Evolutionary conservation across 2,888 invertebrate genomes (phyloP).

Genomic region (Amiota mariae): DNA sequence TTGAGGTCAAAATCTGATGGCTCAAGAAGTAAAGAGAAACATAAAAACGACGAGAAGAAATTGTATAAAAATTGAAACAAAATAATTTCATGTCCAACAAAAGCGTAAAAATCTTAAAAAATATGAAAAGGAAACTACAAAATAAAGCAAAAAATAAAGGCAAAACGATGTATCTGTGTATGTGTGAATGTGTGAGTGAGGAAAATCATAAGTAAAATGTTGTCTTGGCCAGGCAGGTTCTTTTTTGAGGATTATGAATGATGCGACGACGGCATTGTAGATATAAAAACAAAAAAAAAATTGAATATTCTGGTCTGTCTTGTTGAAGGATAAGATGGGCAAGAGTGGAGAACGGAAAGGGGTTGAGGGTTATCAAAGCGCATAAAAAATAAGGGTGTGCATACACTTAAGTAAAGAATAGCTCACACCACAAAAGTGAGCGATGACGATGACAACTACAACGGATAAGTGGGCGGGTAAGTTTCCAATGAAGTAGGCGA

Average conservation of each 20-base stretch:
- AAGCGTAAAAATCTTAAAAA: not conserved
- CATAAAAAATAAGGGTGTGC: too few species aligned
- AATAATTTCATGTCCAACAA: not conserved
- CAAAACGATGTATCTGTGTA: not conserved
- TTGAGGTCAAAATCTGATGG: conserved; percentile 27
- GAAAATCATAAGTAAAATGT: too few species aligned
- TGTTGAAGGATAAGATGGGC: too few species aligned
- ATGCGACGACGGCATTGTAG: too few species aligned
- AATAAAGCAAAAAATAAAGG: conserved; percentile 6
- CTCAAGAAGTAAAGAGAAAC: not conserved
- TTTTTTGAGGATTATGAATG: too few species aligned
- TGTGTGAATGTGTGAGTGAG: not conserved
- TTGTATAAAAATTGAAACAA: conserved; percentile 6
- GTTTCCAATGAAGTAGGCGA: not conserved
- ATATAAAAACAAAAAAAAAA: too few species aligned
- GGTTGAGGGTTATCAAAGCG: too few species aligned
- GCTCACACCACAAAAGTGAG: conserved; percentile 18
- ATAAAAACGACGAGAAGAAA: not conserved
- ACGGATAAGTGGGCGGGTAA: not conserved
- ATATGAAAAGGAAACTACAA: conserved; percentile 24
- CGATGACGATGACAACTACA: not conserved
- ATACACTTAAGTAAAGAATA: not conserved
- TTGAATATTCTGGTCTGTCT: too few species aligned
- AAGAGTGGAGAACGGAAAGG: too few species aligned
- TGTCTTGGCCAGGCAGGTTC: too few species aligned